A percentile compares a stretch with the other conserved stretches of the same genome.
Conservation (phyloP, 2,888 invertebrate species). For the Ornithoptera priamus region DNA sequence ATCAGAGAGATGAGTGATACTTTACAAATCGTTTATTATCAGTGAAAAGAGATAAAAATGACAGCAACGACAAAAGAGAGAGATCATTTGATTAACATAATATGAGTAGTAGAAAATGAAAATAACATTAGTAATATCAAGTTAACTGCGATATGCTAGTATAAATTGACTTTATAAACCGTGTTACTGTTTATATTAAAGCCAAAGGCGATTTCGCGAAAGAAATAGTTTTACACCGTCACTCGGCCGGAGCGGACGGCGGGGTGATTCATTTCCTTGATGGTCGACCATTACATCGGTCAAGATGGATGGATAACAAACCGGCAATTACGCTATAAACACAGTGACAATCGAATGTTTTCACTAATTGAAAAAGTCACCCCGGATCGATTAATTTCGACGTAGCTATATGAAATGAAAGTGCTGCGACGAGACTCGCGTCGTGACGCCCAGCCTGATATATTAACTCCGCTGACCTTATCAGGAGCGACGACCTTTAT, state of each 20-base stretch:
- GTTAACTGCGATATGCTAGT: background rate
- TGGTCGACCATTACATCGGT: conserved; percentile 74
- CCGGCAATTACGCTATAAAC: conserved; percentile 76
- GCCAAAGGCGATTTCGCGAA: conserved; percentile 58
- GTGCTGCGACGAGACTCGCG: conserved; percentile 54
- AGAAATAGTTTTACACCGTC: conserved; percentile 21
- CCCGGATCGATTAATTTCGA: conserved; percentile 67
- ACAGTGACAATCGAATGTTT: conserved; percentile 76
- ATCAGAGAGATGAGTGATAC: no score
- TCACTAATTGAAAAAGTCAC: conserved; percentile 77
- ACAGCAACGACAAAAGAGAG: no score
- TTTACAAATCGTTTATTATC: no score
- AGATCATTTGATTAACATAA: no score
- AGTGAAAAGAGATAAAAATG: no score
- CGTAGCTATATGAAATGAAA: conserved; percentile 78
- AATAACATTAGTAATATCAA: background rate
- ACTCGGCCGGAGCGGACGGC: conserved; percentile 34
- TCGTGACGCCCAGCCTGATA: conserved; percentile 61
- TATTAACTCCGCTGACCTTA: conserved; percentile 75
- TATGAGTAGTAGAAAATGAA: no score
- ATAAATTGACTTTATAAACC: background rate
- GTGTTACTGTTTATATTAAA: background rate
- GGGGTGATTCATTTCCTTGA: conserved; percentile 74
- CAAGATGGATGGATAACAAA: conserved; percentile 78
- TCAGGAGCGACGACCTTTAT: conserved; percentile 68